Conservation (phyloP, 2,113 vertebrate genomes). For the Phylloscopus trochilus region DNA sequence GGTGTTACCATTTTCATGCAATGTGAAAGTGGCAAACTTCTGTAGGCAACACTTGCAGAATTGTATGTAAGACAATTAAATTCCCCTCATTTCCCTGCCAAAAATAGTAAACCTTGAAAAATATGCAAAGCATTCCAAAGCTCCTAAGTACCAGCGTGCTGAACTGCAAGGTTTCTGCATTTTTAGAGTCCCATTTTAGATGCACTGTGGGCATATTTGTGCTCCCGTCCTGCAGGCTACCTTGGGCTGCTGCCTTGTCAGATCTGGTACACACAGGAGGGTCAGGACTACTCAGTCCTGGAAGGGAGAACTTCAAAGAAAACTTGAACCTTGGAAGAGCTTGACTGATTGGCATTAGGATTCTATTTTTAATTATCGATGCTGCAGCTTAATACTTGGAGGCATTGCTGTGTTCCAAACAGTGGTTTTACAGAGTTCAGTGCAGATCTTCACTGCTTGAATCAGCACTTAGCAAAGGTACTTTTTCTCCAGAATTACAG, state of each 20-base stretch:
- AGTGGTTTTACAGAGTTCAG: background rate
- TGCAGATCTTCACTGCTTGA: background rate
- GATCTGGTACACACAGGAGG: background rate
- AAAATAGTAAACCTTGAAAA: constrained; percentile 5
- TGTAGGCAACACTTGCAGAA: background rate
- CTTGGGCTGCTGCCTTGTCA: background rate
- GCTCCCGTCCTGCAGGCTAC: background rate
- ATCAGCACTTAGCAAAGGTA: background rate
- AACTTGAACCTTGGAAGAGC: background rate
- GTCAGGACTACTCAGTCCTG: background rate
- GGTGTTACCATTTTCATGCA: background rate
- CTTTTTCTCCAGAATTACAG: background rate
- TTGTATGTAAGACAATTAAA: background rate
- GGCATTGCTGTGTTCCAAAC: background rate
- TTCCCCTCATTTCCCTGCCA: background rate
- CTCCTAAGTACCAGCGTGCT: background rate
- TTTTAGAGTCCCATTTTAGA: background rate
- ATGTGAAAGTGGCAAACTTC: background rate
- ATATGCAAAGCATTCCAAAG: background rate
- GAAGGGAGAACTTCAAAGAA: background rate
- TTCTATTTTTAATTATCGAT: background rate
- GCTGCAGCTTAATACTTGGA: background rate
- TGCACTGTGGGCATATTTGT: background rate
- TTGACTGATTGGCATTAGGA: background rate
- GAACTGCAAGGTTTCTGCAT: background rate